Base-by-base conservation (phyloP, 2,888 invertebrate species). In the Platynereis dumerilii region DNA sequence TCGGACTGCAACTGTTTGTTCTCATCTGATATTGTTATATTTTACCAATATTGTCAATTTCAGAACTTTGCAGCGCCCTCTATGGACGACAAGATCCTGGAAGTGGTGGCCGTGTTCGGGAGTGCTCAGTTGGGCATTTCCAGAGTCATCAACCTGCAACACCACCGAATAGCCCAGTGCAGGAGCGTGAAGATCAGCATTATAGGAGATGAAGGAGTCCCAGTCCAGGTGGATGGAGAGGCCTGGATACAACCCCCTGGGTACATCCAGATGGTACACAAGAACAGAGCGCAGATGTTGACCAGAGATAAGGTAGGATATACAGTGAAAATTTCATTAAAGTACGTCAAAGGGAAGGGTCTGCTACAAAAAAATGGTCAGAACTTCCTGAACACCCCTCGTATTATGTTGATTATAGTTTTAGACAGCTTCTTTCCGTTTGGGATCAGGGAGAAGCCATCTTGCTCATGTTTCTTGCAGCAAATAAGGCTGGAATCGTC, bases 181-280 rank as follows among this genome's bases (percentile, higher is more conserved):
- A 91, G 95, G 74, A 92, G 93, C 45, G 93, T 98, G 1, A 96
- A 96, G 86, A 96, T 97, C 74, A 96, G 94, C 80, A 96, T 98
- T 76, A 86, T 96, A 75, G 96, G 96, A 90, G 85, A 86, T 74
- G 86, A 87, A 85, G 92, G 94, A 59, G 94, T 96, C 22, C 96
- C 96, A 0, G 93, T 96, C 60, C 94, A 93, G 86, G 96, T 96
- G 48, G 97, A 98, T 81, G 98, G 97, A 0, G 98, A 98, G 85
- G 96, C 97, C 1, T 97, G 97, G 97, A 88, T 96, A 48, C 97
- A 97, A 84, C 94, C 95, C 0, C 96, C 98, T 0, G 97, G 97
- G 44, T 93, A 95, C 82, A 94, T 98, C 74, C 88, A 94, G 64
- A 96, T 98, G 74, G 90, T 95, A 74, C 97, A 97, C 85, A 97